Evolutionary conservation across 2,888 invertebrate species (phyloP).

Genomic region (Erpobdella octoculata): DNA sequence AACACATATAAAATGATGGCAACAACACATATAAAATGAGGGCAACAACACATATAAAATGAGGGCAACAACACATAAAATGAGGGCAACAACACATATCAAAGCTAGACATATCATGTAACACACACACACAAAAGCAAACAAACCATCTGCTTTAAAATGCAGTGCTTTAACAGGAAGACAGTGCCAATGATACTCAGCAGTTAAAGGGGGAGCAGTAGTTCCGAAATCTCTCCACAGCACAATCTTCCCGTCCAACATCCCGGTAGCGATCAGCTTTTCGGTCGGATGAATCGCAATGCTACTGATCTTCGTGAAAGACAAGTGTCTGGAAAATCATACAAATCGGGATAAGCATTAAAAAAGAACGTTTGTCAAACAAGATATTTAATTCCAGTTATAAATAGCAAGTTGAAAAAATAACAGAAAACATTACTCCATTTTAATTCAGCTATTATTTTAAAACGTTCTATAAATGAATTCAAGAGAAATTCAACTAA

Average conservation of each 20-base stretch:
- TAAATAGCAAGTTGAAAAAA: too few relatives aligned
- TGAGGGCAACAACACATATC: neutral
- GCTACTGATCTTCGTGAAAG: conserved; percentile 45
- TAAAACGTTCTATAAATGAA: too few relatives aligned
- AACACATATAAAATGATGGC: neutral
- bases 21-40: neutral
- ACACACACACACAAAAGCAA: neutral
- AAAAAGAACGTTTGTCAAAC: too few relatives aligned
- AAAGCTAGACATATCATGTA: conserved; percentile 4
- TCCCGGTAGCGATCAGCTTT: conserved; percentile 63
- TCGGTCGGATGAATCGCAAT: conserved; percentile 64
- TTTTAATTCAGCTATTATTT: too few relatives aligned
- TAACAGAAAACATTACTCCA: too few relatives aligned
- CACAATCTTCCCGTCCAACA: conserved; percentile 57
- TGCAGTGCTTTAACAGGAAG: conserved; percentile 62
- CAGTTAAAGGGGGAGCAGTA: conserved; percentile 25
- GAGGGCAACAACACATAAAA: neutral
- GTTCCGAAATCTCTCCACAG: conserved; percentile 34
- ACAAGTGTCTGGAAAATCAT: neutral
- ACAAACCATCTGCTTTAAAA: conserved; percentile 59
- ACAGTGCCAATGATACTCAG: conserved; percentile 60
- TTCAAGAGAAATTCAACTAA: too few relatives aligned
- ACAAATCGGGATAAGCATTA: too few relatives aligned
- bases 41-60: neutral
- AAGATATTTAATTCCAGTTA: too few relatives aligned